Conservation (phyloP, 2,888 invertebrate species). For the Bugula neritina region DNA sequence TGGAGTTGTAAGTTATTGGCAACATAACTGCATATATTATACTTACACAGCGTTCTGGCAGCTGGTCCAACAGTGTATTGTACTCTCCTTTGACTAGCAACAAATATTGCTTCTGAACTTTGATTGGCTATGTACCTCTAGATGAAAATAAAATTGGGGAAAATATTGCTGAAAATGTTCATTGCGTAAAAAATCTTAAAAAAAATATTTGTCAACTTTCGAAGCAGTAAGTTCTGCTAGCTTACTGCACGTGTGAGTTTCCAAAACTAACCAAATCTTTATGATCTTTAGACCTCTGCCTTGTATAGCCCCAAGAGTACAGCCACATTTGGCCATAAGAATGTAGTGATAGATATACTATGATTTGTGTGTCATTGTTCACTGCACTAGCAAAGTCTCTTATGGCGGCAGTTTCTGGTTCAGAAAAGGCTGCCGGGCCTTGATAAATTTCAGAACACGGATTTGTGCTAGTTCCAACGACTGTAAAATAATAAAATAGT, state of each 20-base stretch:
- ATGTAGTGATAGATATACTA: conserved; percentile 29
- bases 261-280: conserved; percentile 40
- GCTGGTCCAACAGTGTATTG: conserved; percentile 41
- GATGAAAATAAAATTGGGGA: too few relatives aligned
- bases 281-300: conserved; percentile 41
- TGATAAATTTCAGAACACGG: conserved; percentile 21
- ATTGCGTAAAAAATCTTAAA: too few relatives aligned
- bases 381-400: neutral
- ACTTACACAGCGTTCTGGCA: conserved; percentile 42
- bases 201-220: too few relatives aligned
- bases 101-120: conserved; percentile 6
- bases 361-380: neutral
- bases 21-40: neutral
- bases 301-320: conserved; percentile 75
- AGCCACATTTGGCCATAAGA: conserved; percentile 60
- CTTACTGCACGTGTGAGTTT: too few relatives aligned
- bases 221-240: too few relatives aligned
- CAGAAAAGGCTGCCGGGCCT: conserved; percentile 25
- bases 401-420: conserved; percentile 23
- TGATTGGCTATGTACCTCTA: neutral
- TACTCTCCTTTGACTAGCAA: neutral
- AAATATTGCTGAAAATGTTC: too few relatives aligned
- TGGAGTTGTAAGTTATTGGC: neutral
- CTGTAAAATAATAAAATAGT: neutral
- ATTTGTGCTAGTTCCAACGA: conserved; percentile 5